Percentiles rank a stretch among this genome's conserved stretches.
These are phyloP conservation scores for Pempheris klunzingeri DNA, from an alignment of 2,797 vertebrate species.

Conservation along the genomic window DNA sequence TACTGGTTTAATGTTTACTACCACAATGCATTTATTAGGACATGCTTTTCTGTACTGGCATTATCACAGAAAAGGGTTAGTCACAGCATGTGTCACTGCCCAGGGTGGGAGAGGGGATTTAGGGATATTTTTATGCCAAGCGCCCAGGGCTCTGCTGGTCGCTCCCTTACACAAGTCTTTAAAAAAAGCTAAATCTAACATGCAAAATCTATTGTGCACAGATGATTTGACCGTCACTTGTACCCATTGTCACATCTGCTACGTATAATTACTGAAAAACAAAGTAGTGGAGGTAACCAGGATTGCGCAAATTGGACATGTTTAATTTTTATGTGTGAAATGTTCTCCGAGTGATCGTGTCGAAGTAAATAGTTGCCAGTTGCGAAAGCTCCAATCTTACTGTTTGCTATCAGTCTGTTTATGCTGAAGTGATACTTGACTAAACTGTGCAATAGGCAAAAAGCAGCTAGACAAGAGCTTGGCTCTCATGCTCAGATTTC, in stretches of 20 bases:
- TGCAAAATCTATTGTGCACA: constrained; percentile 55
- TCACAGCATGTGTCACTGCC: constrained; percentile 76
- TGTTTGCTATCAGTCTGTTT: constrained; percentile 81
- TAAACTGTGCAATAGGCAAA: constrained; percentile 82
- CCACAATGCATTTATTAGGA: constrained; percentile 64
- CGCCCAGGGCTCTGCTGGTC: constrained; percentile 64
- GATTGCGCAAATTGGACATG: constrained; percentile 41
- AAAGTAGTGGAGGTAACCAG: constrained; percentile 29
- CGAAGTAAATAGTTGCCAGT: constrained; percentile 69
- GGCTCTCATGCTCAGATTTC: constrained; percentile 85
- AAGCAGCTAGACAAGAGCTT: constrained; percentile 78
- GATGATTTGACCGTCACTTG: constrained; percentile 42
- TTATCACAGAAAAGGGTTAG: constrained; percentile 73
- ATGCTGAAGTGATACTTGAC: constrained; percentile 83
- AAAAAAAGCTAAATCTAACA: constrained; percentile 65
- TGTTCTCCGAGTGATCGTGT: constrained; percentile 51
- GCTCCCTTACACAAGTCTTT: constrained; percentile 58
- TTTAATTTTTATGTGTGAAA: constrained; percentile 55
- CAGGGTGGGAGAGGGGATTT: constrained; percentile 72
- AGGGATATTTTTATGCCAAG: constrained; percentile 76
- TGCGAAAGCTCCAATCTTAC: constrained; percentile 70
- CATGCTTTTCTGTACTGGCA: constrained; percentile 58
- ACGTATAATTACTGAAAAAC: constrained; percentile 41
- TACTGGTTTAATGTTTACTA: constrained; percentile 43
- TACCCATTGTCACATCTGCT: constrained; percentile 40